Conservation (phyloP, 2,113 vertebrate genomes). For the Dryoscopus gambensis region DNA sequence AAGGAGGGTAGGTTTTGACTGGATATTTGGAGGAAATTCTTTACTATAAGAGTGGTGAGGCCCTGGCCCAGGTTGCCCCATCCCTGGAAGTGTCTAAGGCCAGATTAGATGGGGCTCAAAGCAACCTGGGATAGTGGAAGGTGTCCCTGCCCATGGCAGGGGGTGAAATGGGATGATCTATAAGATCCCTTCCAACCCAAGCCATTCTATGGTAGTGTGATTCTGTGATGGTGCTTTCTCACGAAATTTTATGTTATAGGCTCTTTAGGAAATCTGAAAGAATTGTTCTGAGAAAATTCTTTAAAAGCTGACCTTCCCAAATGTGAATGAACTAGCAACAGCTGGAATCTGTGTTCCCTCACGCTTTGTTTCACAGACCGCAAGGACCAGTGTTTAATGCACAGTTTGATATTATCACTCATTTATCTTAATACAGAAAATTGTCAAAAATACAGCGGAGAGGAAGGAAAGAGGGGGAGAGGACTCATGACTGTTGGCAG, state of each 20-base stretch:
- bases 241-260: neutral
- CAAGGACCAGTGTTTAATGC: neutral
- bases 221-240: neutral
- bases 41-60: neutral
- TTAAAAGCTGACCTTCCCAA: neutral
- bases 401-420: neutral
- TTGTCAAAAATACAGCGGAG: neutral
- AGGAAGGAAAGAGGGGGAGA: neutral
- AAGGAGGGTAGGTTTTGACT: neutral
- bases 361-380: neutral
- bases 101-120: neutral
- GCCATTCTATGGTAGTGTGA: neutral
- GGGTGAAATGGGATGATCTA: neutral
- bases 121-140: neutral
- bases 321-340: neutral
- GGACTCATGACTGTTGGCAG: neutral
- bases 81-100: neutral
- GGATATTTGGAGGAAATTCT: neutral
- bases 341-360: neutral
- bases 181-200: neutral
- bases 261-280: neutral
- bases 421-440: slow-evolving; percentile 7
- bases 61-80: neutral
- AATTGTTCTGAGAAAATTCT: neutral
- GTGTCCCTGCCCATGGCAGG: neutral